Conservation (phyloP, 2,113 vertebrate species). For the Clarias magur region DNA sequence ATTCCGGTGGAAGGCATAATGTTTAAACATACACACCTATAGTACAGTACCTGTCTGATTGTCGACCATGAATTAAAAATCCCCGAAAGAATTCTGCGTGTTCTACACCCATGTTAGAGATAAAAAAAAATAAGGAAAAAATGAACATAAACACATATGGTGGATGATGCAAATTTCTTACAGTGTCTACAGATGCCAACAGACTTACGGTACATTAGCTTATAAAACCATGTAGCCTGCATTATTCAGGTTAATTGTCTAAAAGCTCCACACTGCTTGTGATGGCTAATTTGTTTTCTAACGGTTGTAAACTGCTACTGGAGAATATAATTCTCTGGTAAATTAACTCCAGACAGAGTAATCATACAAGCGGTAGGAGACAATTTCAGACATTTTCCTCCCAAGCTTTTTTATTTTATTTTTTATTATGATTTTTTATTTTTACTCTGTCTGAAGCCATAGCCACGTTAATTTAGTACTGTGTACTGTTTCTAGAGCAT, state of each 20-base stretch:
- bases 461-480: not conserved
- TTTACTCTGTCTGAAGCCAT: not conserved
- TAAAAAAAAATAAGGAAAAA: not conserved
- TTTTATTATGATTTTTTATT: not conserved
- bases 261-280: slow-evolving; percentile 22
- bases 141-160: not conserved
- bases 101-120: not conserved
- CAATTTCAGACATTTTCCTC: not conserved
- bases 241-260: slow-evolving; percentile 38
- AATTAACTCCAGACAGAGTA: slow-evolving; percentile 21
- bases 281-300: slow-evolving; percentile 33
- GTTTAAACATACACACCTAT: not conserved
- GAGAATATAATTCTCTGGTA: not conserved
- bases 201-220: not conserved
- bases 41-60: not conserved
- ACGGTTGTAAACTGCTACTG: slow-evolving; percentile 29
- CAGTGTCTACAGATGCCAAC: not conserved
- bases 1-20: not conserved
- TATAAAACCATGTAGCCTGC: not conserved
- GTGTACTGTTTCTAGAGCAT: not conserved
- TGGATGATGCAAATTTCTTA: not conserved
- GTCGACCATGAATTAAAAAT: not conserved
- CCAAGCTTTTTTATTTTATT: too few species aligned
- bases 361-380: not conserved
- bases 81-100: not conserved